Base-by-base conservation (phyloP, 2,888 invertebrate species). In the Lordiphosa andalusiaca region DNA sequence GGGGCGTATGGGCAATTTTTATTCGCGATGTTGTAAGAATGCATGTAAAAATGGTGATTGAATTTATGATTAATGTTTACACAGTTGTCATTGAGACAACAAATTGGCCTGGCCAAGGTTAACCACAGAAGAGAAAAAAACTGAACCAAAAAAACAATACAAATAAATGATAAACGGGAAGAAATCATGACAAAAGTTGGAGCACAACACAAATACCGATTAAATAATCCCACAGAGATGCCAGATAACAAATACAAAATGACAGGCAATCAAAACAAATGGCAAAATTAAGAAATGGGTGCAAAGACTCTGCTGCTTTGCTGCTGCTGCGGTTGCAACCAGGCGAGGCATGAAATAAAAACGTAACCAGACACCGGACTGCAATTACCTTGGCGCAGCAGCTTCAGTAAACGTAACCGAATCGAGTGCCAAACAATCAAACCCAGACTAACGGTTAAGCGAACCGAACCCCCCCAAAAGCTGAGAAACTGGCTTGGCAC, bases 1-100 rank as follows among this genome's bases (percentile, higher is more conserved):
- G 53, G n/a, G 12, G 37, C 53, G 30, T 30, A 30, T 30, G 30
- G 30, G 30, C 30, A 30, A 30, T 52, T 47, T 37, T 59, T 64
- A n/a, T 53, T 44, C 30, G 25, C 25, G 51, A 63, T 76, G 69
- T 73, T 69, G 80, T 50, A 73, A 78, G 72, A 82, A 78, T 75
- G 47, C 80, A 67, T 74, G 82, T 77, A 65, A 74, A 69, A 72
- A 73, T 74, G 65, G 41, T 70, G 65, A 76, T 77, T 81, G 70
- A 52, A 61, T 74, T 77, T 68, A 69, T 74, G 73, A 82, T 82
- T 73, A 65, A 73, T 74, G 64, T 33, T 52, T 46, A 44, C 30
- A 44, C 54, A 58, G 53, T 42, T 67, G 73, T 67, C 81, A 73
- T 73, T 73, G 73, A 69, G 38, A 50, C 47, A 53, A 65, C 62